Base-by-base conservation (phyloP, 2,888 invertebrate species). In the Drosophila parthenogenetica region DNA sequence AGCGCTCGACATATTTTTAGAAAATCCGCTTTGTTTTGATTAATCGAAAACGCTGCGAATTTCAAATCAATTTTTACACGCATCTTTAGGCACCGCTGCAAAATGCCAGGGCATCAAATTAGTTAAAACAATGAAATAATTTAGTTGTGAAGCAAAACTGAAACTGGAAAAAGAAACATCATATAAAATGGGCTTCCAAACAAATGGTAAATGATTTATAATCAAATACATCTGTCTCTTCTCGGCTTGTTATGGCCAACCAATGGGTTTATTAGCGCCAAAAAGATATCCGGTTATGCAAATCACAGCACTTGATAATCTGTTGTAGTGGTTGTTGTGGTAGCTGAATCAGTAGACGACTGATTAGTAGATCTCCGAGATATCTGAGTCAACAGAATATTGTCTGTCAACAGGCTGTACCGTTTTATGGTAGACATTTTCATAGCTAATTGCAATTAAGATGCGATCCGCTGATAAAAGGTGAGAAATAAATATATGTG, bases 401-500 rank as follows among this genome's bases (percentile, higher is more conserved):
- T 45, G 35, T 11, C 16, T 43, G 35, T 10, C 16, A 22, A 19
- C 43, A 49, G 50, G 55, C 29, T 69, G 64, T 76, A 69, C 58
- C 75, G 71, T 81, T 81, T 81, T 68, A 69, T 48, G 60, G 19
- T 22, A 43, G 53, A 77, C 73, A 79, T 85, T 82, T 86, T 76
- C 76, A 78, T 76, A 78, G 75, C 83, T 87, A 87, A 83, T 83
- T 83, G 83, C 87, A 83, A 83, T 83, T 87, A 83, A 83, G 83
- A 87, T 86, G 77, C 54, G 43, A 57, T 43, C n/a, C 49, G 43
- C 13, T 29, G 83, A 83, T 83, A 83, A 59, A 48, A 83, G 83
- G 83, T 83, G 83, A 79, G 64, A 83, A 83, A 73, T 51, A 73
- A 71, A 81, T 71, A 29, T 59, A 69, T 81, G 77, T 66, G 40